These are phyloP conservation scores for Notodonta ziczac DNA, from an alignment of 2,888 invertebrate genomes.

Conservation along the genomic window DNA sequence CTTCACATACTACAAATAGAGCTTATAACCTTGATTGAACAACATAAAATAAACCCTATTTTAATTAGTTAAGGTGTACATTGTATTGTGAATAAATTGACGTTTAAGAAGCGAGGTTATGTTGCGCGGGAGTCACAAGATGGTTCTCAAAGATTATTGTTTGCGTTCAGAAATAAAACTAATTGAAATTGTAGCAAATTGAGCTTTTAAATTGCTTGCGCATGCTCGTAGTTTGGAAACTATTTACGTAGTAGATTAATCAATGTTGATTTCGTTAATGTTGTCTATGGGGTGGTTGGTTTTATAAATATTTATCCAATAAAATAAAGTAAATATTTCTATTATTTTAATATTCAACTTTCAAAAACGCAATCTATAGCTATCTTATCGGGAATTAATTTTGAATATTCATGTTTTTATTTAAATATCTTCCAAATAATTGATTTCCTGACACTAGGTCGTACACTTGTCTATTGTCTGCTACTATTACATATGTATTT, in stretches of 20 bases:
- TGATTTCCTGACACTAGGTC: too few relatives aligned
- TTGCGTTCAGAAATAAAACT: constrained; percentile 66
- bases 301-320: too few relatives aligned
- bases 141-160: constrained; percentile 72
- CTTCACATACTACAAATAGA: constrained; percentile 30
- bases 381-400: too few relatives aligned
- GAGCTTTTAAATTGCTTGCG: constrained; percentile 60
- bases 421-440: too few relatives aligned
- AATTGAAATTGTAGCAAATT: constrained; percentile 72
- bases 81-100: not conserved
- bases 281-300: too few relatives aligned
- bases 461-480: too few relatives aligned
- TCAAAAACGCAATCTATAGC: too few relatives aligned
- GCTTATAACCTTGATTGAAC: constrained; percentile 23
- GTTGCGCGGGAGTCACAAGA: constrained; percentile 69
- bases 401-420: too few relatives aligned
- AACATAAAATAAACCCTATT: constrained; percentile 3
- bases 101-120: constrained; percentile 33
- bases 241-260: not conserved
- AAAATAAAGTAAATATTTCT: too few relatives aligned
- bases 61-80: not conserved
- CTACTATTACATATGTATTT: too few relatives aligned
- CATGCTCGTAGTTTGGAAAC: not conserved
- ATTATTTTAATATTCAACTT: too few relatives aligned
- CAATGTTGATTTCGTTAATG: too few relatives aligned